These are phyloP conservation scores for Lasius platythorax DNA, from an alignment of 2,888 invertebrate species.

Conservation along the genomic window DNA sequence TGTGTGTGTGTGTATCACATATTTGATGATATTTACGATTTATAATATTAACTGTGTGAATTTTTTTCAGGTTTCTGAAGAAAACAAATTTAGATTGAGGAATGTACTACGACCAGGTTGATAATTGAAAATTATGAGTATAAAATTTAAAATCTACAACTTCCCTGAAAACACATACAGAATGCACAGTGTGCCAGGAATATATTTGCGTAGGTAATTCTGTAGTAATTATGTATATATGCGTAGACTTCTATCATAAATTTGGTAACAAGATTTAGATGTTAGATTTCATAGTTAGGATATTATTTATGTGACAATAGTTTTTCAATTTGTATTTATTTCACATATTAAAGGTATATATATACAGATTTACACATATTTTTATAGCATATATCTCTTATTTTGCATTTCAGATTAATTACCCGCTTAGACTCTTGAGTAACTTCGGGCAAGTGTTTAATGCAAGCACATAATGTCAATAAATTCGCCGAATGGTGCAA, in stretches of 20 bases:
- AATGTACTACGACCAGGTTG: conserved; percentile 60
- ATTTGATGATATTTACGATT: not conserved
- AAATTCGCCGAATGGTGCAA: conserved; percentile 69
- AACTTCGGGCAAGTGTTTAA: conserved; percentile 60
- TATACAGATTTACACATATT: not conserved
- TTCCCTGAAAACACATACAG: not conserved
- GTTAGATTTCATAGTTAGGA: conserved; percentile 5
- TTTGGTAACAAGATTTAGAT: not conserved
- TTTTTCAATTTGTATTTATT: conserved; percentile 13
- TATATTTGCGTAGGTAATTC: conserved; percentile 45
- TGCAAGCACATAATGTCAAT: conserved; percentile 65
- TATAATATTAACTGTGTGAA: conserved; percentile 12
- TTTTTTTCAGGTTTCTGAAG: conserved; percentile 64
- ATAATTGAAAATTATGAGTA: conserved; percentile 51
- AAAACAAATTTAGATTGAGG: conserved; percentile 60
- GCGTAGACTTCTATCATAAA: not conserved
- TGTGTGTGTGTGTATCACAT: not conserved
- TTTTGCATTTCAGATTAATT: conserved; percentile 68
- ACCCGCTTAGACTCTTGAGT: conserved; percentile 58
- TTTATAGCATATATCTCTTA: conserved; percentile 27
- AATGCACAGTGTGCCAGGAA: conserved; percentile 21
- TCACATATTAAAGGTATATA: not conserved
- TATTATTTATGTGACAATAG: conserved; percentile 8
- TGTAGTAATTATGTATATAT: not conserved
- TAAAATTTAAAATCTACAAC: conserved; percentile 23